Percentiles rank a stretch among this genome's conserved stretches.
These are phyloP conservation scores for Menidia menidia DNA, from an alignment of 2,797 vertebrate species.

Conservation along the genomic window DNA sequence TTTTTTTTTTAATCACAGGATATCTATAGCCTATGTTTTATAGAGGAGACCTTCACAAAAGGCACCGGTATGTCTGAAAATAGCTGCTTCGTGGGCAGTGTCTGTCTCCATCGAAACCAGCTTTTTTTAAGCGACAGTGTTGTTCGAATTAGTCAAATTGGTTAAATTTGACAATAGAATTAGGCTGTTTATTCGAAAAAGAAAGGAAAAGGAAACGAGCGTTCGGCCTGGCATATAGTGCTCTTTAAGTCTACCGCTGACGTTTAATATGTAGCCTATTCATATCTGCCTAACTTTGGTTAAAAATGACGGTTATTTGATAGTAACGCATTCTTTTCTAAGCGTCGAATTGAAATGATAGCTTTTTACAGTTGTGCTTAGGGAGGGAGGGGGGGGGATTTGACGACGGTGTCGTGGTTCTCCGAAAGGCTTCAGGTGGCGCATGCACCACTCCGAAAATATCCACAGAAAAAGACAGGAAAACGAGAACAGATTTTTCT, in stretches of 20 bases:
- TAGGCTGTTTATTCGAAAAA: background rate
- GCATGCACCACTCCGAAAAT: constrained; percentile 28
- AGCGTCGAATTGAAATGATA: no score
- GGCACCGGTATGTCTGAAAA: no score
- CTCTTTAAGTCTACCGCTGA: constrained; percentile 21
- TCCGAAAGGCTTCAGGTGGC: constrained; percentile 15
- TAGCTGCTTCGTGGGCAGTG: no score
- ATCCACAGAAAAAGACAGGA: background rate
- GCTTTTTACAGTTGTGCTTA: background rate
- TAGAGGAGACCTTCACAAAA: background rate
- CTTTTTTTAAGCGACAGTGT: background rate
- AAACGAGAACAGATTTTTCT: no score
- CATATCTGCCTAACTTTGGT: background rate
- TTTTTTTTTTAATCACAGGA: no score
- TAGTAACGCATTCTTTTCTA: background rate
- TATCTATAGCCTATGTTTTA: background rate
- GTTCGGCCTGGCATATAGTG: constrained; percentile 5
- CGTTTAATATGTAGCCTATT: background rate
- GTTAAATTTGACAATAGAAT: fast-evolving
- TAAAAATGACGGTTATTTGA: no score
- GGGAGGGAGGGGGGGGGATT: background rate
- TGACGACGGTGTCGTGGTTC: background rate
- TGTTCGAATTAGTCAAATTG: fast-evolving
- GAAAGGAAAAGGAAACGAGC: constrained; percentile 31
- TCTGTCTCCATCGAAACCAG: no score